Conservation (phyloP, 2,888 invertebrate species). For the Phania funesta region DNA sequence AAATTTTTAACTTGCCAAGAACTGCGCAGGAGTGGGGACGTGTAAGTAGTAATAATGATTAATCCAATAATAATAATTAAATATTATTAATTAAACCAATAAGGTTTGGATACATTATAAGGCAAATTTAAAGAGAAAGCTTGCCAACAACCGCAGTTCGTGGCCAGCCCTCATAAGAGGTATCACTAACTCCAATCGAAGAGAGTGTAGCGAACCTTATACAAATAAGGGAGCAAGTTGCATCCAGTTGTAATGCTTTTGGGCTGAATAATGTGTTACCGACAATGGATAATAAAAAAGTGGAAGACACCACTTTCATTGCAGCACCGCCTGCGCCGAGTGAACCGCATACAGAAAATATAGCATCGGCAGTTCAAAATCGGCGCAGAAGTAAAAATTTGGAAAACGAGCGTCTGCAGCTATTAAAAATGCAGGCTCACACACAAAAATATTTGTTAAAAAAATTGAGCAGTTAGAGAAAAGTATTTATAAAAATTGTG, state of each 20-base stretch:
- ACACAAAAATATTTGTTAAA: too few relatives aligned
- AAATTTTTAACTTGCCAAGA: too few relatives aligned
- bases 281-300: background rate
- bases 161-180: background rate
- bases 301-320: background rate
- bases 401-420: background rate
- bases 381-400: background rate
- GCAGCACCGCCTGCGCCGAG: background rate
- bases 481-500: too few relatives aligned
- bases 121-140: too few relatives aligned
- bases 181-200: background rate
- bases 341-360: background rate
- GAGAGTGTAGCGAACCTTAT: background rate
- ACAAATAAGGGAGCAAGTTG: background rate
- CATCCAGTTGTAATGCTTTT: background rate
- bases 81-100: background rate
- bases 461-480: too few relatives aligned
- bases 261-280: background rate
- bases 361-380: background rate
- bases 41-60: background rate
- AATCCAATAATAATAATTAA: background rate
- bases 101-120: background rate
- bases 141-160: background rate
- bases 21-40: background rate
- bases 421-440: background rate